Conservation (phyloP, 23 tunicate genomes). For the Styela plicata region DNA sequence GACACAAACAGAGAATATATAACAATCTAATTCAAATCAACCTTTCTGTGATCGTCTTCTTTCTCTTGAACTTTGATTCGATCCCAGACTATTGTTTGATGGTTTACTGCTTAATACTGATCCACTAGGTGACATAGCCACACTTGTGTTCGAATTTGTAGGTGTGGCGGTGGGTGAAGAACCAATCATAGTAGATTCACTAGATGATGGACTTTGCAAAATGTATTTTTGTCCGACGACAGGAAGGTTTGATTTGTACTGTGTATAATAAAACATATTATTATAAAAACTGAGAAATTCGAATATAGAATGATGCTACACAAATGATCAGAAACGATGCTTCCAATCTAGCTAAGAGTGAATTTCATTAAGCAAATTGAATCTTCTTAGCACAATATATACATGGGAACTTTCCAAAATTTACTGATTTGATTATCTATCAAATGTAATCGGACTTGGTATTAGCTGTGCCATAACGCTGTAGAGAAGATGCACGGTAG, state of each 20-base stretch:
- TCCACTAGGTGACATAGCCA: conserved; percentile 22
- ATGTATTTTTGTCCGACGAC: conserved; percentile 50
- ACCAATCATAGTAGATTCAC: background rate
- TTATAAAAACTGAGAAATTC: no score
- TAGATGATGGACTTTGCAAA: background rate
- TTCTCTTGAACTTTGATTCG: conserved; percentile 13
- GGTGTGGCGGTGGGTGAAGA: conserved; percentile 22
- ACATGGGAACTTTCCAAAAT: no score
- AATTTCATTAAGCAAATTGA: no score
- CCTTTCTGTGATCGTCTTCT: conserved; percentile 17
- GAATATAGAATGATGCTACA: no score
- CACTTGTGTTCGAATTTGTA: conserved; percentile 6
- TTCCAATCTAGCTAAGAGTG: no score
- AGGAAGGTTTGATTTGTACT: conserved; percentile 47
- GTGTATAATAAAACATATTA: background rate
- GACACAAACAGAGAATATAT: no score
- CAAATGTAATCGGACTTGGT: no score
- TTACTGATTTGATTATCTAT: no score
- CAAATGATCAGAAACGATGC: no score
- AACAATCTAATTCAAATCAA: background rate
- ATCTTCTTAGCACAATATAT: no score
- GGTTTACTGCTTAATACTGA: conserved; percentile 23
- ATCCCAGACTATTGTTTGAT: background rate
- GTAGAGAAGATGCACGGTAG: no score
- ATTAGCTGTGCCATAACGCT: no score